Conservation (phyloP, 1,140 invertebrate species). For the Eriosoma lanigerum region DNA sequence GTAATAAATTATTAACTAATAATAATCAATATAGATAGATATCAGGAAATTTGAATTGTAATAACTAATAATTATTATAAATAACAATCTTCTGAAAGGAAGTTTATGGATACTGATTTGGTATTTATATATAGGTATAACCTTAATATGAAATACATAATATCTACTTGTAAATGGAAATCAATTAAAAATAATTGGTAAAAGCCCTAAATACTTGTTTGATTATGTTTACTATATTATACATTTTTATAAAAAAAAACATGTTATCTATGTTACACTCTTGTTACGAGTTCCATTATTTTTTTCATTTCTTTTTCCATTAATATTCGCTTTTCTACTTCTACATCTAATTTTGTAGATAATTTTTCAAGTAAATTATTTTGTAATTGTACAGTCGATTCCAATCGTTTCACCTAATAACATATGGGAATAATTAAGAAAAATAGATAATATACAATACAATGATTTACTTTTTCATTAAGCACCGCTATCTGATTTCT, state of each 20-base stretch:
- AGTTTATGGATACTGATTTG: background rate
- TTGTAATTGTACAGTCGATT: constrained; percentile 30
- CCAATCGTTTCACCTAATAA: constrained; percentile 51
- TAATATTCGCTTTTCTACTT: constrained; percentile 52
- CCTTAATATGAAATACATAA: background rate
- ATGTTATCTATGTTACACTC: constrained; percentile 52
- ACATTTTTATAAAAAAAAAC: no score
- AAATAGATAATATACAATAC: no score
- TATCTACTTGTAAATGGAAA: background rate
- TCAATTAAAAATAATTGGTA: constrained; percentile 19
- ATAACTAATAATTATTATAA: background rate
- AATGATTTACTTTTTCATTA: constrained; percentile 38
- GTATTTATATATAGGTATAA: background rate
- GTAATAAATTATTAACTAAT: constrained; percentile 1
- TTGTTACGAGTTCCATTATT: constrained; percentile 55
- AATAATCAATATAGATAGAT: background rate
- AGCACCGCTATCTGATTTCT: constrained; percentile 18
- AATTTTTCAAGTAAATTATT: constrained; percentile 53
- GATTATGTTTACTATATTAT: constrained; percentile 29
- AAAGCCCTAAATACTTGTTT: constrained; percentile 26
- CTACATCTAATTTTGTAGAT: constrained; percentile 53
- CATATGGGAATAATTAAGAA: background rate
- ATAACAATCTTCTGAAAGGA: background rate
- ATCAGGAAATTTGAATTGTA: background rate
- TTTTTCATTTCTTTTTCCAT: constrained; percentile 56